Evolutionary conservation across 2,797 vertebrate species (phyloP), one percentile per base, ranked within the genome.

Genomic region (Limosa lapponica): DNA sequence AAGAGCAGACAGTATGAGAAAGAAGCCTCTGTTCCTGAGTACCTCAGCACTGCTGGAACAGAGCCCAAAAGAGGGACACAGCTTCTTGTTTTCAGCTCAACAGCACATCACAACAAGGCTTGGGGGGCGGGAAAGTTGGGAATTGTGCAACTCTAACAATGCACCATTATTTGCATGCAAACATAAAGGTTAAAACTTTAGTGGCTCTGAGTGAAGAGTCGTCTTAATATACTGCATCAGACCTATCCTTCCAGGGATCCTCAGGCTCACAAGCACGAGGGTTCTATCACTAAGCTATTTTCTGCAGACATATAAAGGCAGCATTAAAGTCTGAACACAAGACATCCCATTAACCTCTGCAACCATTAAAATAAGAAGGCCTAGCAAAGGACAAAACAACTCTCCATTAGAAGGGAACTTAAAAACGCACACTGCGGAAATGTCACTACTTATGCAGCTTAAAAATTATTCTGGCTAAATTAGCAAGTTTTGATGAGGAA

Each of bases 291-390:
- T 81, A 41, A 74, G 30, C 46, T 70, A 36, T 79, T 75, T 92
- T 83, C 80, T 93, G 61, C 65, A 92, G 57, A 34, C 43, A 55
- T 13, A 69, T 46, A 74, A 78, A 78, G 52, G 44, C 13, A 77
- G 57, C 34, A 4, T 77, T 95, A 82, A 84, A 92, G 54, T 54
- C 52, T 54, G 66, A 87, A 80, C 78, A 80, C 39, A 67, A 85
- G 92, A 70, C 44, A 67, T 30, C 15, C 32, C 64, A 85, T 77
- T 92, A 93, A 90, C 67, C 48, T 90, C 74, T 72, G 86, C 39
- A 82, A 37, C 64, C 71, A 77, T 41, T 85, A 93, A 85, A 92
- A 86, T 36, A 74, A 82, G 91, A 90, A 73, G 32, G 62, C 20
- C 27, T 25, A 27, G 46, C 83, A 77, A 87, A 94, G 51, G 48